These are phyloP conservation scores for Mustela lutreola DNA, from an alignment of 2,113 vertebrate genomes.

Conservation along the genomic window DNA sequence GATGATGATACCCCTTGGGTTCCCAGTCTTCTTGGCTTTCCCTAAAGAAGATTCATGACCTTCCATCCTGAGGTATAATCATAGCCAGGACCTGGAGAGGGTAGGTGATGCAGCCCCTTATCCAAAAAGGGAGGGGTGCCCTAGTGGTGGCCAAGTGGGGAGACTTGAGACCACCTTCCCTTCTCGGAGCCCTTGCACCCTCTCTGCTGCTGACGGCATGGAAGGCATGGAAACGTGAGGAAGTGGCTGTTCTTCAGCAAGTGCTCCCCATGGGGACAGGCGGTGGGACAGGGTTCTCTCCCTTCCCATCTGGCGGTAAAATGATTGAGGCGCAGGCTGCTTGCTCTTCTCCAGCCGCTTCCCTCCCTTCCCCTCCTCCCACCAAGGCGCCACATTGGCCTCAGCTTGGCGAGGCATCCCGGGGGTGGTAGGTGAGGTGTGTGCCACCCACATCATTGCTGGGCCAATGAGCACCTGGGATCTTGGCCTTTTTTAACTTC, in stretches of 20 bases:
- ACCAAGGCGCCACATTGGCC: not conserved
- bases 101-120: not conserved
- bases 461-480: not conserved
- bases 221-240: not conserved
- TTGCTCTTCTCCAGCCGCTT: not conserved
- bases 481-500: not conserved
- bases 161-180: not conserved
- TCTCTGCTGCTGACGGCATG: not conserved
- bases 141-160: not conserved
- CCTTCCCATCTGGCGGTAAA: not conserved
- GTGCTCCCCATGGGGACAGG: not conserved
- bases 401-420: not conserved
- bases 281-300: not conserved
- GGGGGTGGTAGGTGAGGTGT: not conserved
- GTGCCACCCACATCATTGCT: accelerated
- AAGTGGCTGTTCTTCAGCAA: not conserved
- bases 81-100: not conserved
- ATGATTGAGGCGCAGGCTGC: not conserved
- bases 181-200: not conserved
- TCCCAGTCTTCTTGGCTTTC: not conserved
- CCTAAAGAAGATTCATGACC: not conserved
- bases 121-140: not conserved
- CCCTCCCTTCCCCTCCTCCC: not conserved
- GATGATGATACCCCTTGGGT: accelerated
- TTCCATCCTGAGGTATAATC: not conserved